A percentile compares a stretch with the other conserved stretches of the same genome.
Conservation (phyloP, 2,113 vertebrate genomes). For the Barnardius zonarius region DNA sequence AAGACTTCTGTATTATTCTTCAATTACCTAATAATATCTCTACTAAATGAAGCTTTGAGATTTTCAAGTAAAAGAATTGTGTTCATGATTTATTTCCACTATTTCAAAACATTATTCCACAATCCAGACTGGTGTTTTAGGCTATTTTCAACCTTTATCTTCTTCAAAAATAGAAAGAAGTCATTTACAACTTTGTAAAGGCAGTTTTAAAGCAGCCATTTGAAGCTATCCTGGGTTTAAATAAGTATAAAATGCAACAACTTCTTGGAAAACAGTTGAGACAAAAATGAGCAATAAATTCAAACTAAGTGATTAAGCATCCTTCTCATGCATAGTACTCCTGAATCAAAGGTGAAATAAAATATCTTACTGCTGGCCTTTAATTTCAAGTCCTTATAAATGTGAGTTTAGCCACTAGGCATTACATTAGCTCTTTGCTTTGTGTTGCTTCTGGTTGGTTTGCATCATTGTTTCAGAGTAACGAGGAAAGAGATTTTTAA, state of each 20-base stretch:
- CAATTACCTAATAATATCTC: neutral
- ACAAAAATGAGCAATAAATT: neutral
- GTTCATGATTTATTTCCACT: neutral
- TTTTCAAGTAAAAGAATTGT: neutral
- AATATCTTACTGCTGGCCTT: neutral
- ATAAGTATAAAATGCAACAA: neutral
- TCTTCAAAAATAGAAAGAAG: neutral
- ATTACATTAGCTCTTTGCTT: neutral
- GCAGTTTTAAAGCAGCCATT: neutral
- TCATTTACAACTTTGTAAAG: neutral
- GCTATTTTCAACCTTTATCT: neutral
- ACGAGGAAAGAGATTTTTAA: neutral
- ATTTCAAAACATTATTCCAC: neutral
- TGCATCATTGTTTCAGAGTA: neutral
- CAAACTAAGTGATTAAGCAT: neutral
- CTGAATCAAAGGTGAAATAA: neutral
- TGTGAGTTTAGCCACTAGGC: neutral
- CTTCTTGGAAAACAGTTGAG: neutral
- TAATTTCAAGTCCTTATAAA: neutral
- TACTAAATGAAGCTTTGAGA: neutral
- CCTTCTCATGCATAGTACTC: rapidly evolving
- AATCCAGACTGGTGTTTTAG: neutral
- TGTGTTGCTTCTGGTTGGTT: neutral
- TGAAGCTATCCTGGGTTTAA: neutral
- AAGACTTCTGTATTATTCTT: neutral